Percentiles rank a stretch among this genome's conserved stretches.
phyloP scores from a whole-genome alignment of 1,140 invertebrate species.

The Hylaeus volcanicus region DNA sequence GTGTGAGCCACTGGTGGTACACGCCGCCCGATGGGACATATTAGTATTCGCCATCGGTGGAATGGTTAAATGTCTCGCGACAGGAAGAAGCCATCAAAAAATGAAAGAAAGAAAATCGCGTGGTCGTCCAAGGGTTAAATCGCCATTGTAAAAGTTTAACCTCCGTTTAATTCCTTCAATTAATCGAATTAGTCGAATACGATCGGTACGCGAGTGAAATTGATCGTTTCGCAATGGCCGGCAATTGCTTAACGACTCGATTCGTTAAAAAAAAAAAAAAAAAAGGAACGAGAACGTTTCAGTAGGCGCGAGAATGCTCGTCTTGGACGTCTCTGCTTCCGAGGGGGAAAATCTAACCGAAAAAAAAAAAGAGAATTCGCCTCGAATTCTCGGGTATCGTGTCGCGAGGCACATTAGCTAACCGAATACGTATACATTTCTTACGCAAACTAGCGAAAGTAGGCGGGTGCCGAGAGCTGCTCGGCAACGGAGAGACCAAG shows the following conservation, averaged over 20 bases:
- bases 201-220: slow-evolving; percentile 4
- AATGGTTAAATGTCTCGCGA: too few relatives aligned
- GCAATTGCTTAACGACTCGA: slow-evolving; percentile 2
- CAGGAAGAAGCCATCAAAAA: too few relatives aligned
- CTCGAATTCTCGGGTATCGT: slow-evolving; percentile 29
- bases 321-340: too few relatives aligned
- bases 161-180: slow-evolving; percentile 7
- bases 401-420: slow-evolving; percentile 64
- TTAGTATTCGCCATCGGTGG: too few relatives aligned
- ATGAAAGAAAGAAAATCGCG: too few relatives aligned
- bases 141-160: background rate
- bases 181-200: slow-evolving; percentile 16
- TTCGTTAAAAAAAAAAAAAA: background rate
- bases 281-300: background rate
- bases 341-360: background rate
- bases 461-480: slow-evolving; percentile 64
- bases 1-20: too few relatives aligned
- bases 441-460: slow-evolving; percentile 78
- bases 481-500: slow-evolving; percentile 34
- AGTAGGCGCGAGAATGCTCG: too few relatives aligned
- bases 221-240: slow-evolving; percentile 17
- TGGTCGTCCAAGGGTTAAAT: too few relatives aligned
- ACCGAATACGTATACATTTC: slow-evolving; percentile 65
- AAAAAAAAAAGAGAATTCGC: background rate
- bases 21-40: too few relatives aligned